Base-by-base conservation (phyloP, 2,888 invertebrate species). In the Baccha elongata region DNA sequence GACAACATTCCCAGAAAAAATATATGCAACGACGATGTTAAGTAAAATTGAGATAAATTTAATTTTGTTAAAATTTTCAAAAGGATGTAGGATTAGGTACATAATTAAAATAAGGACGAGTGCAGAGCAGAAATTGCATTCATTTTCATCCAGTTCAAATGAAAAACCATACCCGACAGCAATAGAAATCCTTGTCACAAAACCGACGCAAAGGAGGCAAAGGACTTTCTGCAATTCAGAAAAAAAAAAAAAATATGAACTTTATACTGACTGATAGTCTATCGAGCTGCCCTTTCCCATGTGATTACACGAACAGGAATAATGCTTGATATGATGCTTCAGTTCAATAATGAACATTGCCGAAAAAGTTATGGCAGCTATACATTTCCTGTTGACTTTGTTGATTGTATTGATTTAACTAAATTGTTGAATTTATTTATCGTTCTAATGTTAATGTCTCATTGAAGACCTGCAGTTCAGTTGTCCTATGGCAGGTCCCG, bases 251-350 rank as follows among this genome's bases (percentile, higher is more conserved):
- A 21, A 17, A 52, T 15, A 17, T 35, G 7, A 40, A 29, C n/a
- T 15, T n/a, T 11, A 37, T 86, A 88, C 86, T 78, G 95, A 95
- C 94, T 96, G 96, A 92, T 96, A 96, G 92, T 96, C 96, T 94
- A 96, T 94, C 91, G 94, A 96, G 92, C 97, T 97, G 88, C 97
- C 97, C 92, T 96, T 96, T 90, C 97, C 97, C 95, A 97, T 95
- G 93, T 97, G 97, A 93, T 96, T 96, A 93, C 97, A 97, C 88
- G 96, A 95, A 92, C 97, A 97, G 87, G 96, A 94, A 92, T 97
- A 97, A 91, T 94, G 94, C 91, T 96, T 95, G 91, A 97, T 96
- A 93, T 97, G 97, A 91, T 95, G 94, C 90, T 96, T 93, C 91
- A 97, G 93, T 92, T 97, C 96, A 90, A 96, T 93, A 91, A 96